Evolutionary conservation across 2,797 vertebrate species (phyloP).

Genomic region (Xerus rutilus): DNA sequence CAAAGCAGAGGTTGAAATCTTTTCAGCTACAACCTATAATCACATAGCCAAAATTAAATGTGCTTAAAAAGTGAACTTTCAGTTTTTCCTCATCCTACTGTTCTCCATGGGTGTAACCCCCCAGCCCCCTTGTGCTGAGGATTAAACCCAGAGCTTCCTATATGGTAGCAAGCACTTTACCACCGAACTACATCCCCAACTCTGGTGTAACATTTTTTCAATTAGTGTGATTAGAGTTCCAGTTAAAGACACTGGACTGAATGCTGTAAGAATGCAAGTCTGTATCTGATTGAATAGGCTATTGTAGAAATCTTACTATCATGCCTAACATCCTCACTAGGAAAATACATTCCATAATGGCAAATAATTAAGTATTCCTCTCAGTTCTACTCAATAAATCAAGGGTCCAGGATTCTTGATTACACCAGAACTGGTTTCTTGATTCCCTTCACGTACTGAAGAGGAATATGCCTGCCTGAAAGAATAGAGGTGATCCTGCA

Average conservation of each 20-base stretch:
- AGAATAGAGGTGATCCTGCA: background rate
- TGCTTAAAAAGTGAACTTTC: background rate
- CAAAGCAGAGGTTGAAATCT: constrained; percentile 13
- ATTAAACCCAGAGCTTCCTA: background rate
- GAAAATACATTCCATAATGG: constrained; percentile 17
- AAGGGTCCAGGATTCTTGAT: background rate
- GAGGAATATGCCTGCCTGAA: background rate
- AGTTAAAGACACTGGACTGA: background rate
- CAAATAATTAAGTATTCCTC: background rate
- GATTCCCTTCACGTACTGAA: background rate
- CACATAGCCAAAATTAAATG: background rate
- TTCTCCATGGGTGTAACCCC: background rate
- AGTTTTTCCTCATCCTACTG: background rate
- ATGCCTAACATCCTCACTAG: background rate
- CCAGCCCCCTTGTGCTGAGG: too few species aligned
- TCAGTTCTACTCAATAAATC: background rate
- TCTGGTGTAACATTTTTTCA: background rate
- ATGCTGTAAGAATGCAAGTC: background rate
- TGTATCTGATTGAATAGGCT: background rate
- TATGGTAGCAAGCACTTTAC: background rate
- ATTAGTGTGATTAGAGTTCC: background rate
- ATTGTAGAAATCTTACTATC: background rate
- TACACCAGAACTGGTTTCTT: background rate
- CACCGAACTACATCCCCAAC: background rate
- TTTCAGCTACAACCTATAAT: constrained; percentile 1